Evolutionary conservation across 2,888 invertebrate genomes (phyloP).

Genomic region (Acanthosepion esculentum): DNA sequence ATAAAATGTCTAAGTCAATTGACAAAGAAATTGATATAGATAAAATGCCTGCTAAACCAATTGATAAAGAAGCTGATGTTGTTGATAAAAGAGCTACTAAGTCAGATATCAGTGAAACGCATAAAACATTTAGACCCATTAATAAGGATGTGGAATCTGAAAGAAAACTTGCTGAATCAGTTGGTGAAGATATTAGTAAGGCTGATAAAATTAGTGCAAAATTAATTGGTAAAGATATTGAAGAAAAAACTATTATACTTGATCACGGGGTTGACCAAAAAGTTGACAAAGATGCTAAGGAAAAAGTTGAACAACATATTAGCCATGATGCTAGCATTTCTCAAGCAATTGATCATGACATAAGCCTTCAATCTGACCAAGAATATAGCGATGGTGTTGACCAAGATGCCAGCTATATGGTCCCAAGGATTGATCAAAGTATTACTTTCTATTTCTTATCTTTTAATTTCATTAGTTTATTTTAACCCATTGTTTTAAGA

Average conservation of each 20-base stretch:
- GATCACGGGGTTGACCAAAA: constrained; percentile 38
- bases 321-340: constrained; percentile 36
- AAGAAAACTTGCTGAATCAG: too few relatives aligned
- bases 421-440: constrained; percentile 45
- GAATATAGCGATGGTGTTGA: constrained; percentile 38
- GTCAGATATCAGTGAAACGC: too few relatives aligned
- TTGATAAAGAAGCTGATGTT: too few relatives aligned
- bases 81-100: too few relatives aligned
- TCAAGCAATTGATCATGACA: constrained; percentile 43
- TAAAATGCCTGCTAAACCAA: too few relatives aligned
- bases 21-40: too few relatives aligned
- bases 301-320: constrained; percentile 41
- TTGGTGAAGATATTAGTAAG: too few relatives aligned
- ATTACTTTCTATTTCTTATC: constrained; percentile 37
- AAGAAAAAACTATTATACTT: constrained; percentile 15
- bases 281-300: constrained; percentile 39
- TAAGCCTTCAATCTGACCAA: neutral
- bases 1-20: too few relatives aligned
- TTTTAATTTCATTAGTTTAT: constrained; percentile 8
- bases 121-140: too few relatives aligned
- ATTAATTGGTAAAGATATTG: neutral
- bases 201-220: too few relatives aligned
- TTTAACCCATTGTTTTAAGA: neutral
- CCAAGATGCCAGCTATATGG: constrained; percentile 38
- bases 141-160: too few relatives aligned